phyloP scores from a whole-genome alignment of 2,888 invertebrate genomes.

The Piscicola geometra region DNA sequence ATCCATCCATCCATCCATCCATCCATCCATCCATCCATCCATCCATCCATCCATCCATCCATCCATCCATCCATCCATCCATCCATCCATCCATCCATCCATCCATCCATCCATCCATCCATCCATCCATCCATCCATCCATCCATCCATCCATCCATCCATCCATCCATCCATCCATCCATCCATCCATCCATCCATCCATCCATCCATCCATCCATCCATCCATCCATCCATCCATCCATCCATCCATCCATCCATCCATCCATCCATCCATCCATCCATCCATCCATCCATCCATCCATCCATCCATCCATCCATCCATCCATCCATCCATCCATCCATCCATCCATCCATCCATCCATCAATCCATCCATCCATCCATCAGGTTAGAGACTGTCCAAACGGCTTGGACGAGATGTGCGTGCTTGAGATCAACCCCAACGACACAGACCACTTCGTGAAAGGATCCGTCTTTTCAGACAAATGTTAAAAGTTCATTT shows the following conservation, averaged over 20 bases:
- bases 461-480: too few relatives aligned
- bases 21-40: background rate
- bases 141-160: background rate
- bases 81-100: background rate
- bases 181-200: too few relatives aligned
- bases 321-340: background rate
- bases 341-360: background rate
- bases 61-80: constrained; percentile 1
- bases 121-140: constrained; percentile 2
- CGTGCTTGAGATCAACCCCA: background rate
- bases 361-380: background rate
- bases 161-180: constrained; percentile 26
- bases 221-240: constrained; percentile 7
- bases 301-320: constrained; percentile 9
- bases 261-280: constrained; percentile 7
- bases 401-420: constrained; percentile 2
- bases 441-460: background rate
- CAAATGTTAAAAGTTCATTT: too few relatives aligned
- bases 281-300: constrained; percentile 7
- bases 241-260: constrained; percentile 10
- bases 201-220: too few relatives aligned
- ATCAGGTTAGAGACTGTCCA: background rate
- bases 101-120: background rate
- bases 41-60: too few relatives aligned
- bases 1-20: constrained; percentile 23